Base-by-base conservation (phyloP, 2,888 invertebrate genomes). In the Mythimna impura region DNA sequence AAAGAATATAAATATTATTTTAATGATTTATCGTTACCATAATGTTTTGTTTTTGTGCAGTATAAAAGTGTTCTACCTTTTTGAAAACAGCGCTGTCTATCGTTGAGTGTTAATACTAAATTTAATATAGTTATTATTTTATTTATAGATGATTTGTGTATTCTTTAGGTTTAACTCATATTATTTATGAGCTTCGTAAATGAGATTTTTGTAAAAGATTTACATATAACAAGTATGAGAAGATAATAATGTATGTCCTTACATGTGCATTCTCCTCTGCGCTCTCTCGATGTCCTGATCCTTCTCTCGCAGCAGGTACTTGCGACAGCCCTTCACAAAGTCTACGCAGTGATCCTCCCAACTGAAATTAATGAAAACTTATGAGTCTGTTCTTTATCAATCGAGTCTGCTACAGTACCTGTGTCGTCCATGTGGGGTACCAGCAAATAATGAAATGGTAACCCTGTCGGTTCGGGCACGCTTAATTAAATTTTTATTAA, bases 251-350 rank as follows among this genome's bases (percentile, higher is more conserved):
- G 12, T 7, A 9, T 5, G 7, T 52, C 8, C 57, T 17, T 34
- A 86, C 84, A 74, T 9, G 17, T 47, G 57, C 61, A 86, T 65
- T 30, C 77, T 55, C 9, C 67, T 36, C 14, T 30, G 66, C 1
- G 84, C 84, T 3, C 8, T 55, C 25, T 71, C 55, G 3, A 69
- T 64, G 47, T 80, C 75, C 3, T 78, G 60, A 9, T 86, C 86
- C 10, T 69, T 71, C 50, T 85, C 82, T 2, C 30, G 63, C 40
- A 85, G 62, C 40, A 86, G 20, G 61, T 86, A 86, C 61, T 66
- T 73, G 50, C 85, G 85, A 8, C 77, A 34, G 8, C 84, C 84
- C 25, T 63, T 71, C 40, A 85, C 76, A 57, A 86, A 86, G 36
- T 82, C 66, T 0, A 63, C 55, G 40, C 68, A 55, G 62, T 82